Base-by-base conservation (phyloP, 2,888 invertebrate species). In the Linhomoeus sp. region DNA sequence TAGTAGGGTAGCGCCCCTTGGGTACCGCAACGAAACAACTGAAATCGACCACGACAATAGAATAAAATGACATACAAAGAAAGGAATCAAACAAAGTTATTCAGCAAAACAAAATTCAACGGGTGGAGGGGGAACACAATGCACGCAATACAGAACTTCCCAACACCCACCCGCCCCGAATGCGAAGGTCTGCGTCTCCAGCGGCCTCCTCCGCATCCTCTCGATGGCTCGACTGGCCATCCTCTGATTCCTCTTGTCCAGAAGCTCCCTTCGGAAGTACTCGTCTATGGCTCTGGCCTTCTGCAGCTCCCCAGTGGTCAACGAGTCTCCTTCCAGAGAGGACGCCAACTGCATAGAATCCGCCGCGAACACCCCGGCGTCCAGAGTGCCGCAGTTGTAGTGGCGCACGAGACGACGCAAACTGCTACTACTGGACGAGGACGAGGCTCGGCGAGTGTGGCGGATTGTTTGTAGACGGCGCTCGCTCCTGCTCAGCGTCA, bases 171-270 rank as follows among this genome's bases (percentile, higher is more conserved):
- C 73, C 54, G 72, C 70, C 50, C 73, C 73, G 53, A 73, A 69
- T 40, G 73, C 73, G 54, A 72, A 72, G 60, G 73, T 73, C 57
- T 69, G 68, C 45, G 66, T 68, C 46, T 64, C 59, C 43, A 67
- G 57, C 1, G 70, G 69, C 53, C 69, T 56, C n/a, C 60, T 55
- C 24, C 57, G 50, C n/a, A 73, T 59, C 39, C 72, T 58, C 43
- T 63, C 56, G 12, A 64, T 57, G 1, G 72, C 67, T 43, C 71
- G 57, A 35, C 62, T 56, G 12, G 70, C 71, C 72, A 73, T 74
- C 46, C 72, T 56, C 45, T 64, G 54, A 55, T 73, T 73, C 19
- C 73, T 61, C 51, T 67, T 67, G 50, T 66, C 64, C 39, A 73
- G 70, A n/a, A 73, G 66, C 53, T 73, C 70, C 24, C 66, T 58